Percentiles rank a stretch among this genome's conserved stretches.
phyloP scores from a whole-genome alignment of 2,888 invertebrate species.

The Idaea straminata region DNA sequence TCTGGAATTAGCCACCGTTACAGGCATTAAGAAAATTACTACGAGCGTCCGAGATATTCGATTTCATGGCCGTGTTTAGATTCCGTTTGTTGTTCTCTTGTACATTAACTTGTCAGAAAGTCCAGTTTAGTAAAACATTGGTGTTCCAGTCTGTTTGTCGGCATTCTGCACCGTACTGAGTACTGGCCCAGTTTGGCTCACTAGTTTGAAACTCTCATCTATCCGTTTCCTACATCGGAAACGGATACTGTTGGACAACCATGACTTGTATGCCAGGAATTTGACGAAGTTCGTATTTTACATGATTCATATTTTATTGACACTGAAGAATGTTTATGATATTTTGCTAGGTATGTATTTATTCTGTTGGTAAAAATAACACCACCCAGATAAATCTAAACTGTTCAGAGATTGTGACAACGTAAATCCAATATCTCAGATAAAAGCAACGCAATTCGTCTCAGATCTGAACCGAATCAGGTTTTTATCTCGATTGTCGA shows the following conservation, averaged over 20 bases:
- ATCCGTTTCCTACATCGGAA: constrained; percentile 5
- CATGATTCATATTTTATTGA: background rate
- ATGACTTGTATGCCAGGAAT: background rate
- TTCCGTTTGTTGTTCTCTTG: constrained; percentile 26
- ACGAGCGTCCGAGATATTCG: constrained; percentile 3
- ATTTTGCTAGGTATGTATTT: background rate
- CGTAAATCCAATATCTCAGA: constrained; percentile 28
- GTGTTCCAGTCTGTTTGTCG: constrained; percentile 68
- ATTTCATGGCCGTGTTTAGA: constrained; percentile 24
- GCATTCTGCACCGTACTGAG: constrained; percentile 52
- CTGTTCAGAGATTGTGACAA: constrained; percentile 7
- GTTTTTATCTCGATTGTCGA: constrained; percentile 59
- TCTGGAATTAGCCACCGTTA: background rate
- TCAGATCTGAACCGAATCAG: constrained; percentile 37
- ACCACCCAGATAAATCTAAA: background rate
- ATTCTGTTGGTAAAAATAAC: background rate
- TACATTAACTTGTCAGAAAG: constrained; percentile 35
- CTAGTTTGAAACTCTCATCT: constrained; percentile 9
- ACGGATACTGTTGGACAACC: constrained; percentile 7
- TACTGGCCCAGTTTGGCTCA: constrained; percentile 46
- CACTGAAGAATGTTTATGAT: background rate
- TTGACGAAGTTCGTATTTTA: background rate
- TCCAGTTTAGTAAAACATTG: constrained; percentile 48
- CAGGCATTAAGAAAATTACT: background rate
- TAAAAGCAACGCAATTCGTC: constrained; percentile 41